Evolutionary conservation across 2,113 vertebrate genomes (phyloP).

Genomic region (Triplophysa dalaica): DNA sequence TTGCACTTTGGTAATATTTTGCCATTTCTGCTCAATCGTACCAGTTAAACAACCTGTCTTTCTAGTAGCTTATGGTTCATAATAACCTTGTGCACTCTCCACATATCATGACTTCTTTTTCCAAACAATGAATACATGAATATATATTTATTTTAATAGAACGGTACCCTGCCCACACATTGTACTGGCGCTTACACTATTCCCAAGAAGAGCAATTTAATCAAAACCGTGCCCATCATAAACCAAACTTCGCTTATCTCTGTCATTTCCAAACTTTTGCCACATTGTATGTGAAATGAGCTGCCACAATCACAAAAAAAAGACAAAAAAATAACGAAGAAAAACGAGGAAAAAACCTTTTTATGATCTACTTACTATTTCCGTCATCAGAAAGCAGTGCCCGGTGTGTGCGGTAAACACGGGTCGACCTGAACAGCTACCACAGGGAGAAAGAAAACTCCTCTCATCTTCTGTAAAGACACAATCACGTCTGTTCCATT

Average conservation of each 20-base stretch:
- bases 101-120: constrained; percentile 60
- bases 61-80: constrained; percentile 62
- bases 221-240: background rate
- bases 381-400: constrained; percentile 15
- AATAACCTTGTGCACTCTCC: constrained; percentile 62
- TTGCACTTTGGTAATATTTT: constrained; percentile 1
- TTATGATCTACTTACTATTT: constrained; percentile 29
- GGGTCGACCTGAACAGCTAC: background rate
- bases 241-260: background rate
- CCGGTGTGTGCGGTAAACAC: constrained; percentile 33
- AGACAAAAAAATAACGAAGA: background rate
- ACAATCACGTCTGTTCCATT: constrained; percentile 12
- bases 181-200: constrained; percentile 14
- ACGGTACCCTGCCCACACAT: background rate
- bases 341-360: background rate
- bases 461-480: constrained; percentile 28
- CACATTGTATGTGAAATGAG: constrained; percentile 13
- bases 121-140: constrained; percentile 33
- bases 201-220: constrained; percentile 15
- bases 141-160: constrained; percentile 33
- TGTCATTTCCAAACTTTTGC: background rate
- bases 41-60: constrained; percentile 45
- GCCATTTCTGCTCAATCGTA: constrained; percentile 57
- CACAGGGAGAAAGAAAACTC: background rate
- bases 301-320: background rate